These are phyloP conservation scores for Drosophila rhopaloa DNA, from an alignment of 1,140 invertebrate genomes.

Conservation along the genomic window DNA sequence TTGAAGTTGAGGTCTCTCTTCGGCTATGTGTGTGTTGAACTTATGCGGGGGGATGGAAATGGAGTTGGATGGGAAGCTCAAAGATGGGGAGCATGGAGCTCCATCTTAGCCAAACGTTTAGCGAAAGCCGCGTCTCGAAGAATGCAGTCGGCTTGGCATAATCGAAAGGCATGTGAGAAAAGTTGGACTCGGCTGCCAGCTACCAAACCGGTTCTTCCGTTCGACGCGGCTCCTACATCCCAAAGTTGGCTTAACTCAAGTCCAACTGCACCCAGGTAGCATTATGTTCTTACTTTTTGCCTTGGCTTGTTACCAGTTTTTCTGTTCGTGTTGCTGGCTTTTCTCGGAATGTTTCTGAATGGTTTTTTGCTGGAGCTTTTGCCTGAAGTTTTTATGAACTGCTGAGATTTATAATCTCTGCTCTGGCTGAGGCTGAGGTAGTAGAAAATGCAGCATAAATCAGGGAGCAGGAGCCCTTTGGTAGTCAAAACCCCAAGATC, in stretches of 20 bases:
- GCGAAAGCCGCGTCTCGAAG: conserved; percentile 54
- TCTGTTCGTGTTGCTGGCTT: conserved; percentile 21
- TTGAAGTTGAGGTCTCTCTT: conserved; percentile 38
- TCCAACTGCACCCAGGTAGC: conserved; percentile 48
- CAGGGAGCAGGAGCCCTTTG: conserved; percentile 20
- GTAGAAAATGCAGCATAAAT: conserved; percentile 37
- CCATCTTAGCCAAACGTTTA: conserved; percentile 47
- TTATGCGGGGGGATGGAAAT: conserved; percentile 28
- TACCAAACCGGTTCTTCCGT: conserved; percentile 63
- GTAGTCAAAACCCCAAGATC: conserved; percentile 7
- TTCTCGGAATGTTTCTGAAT: conserved; percentile 55
- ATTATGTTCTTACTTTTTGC: conserved; percentile 76
- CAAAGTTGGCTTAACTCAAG: conserved; percentile 18
- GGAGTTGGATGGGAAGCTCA: neutral
- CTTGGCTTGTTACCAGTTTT: conserved; percentile 65
- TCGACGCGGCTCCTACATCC: neutral
- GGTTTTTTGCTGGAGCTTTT: conserved; percentile 33
- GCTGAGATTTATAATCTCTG: conserved; percentile 56
- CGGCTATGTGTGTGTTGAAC: conserved; percentile 49
- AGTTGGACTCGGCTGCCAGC: conserved; percentile 45
- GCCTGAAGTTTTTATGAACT: conserved; percentile 48
- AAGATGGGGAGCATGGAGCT: conserved; percentile 10
- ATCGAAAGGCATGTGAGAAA: conserved; percentile 80
- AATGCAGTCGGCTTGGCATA: conserved; percentile 75
- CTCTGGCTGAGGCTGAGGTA: neutral